Conservation (phyloP, 2,113 vertebrate species). For the Rhabdomys dilectus region DNA sequence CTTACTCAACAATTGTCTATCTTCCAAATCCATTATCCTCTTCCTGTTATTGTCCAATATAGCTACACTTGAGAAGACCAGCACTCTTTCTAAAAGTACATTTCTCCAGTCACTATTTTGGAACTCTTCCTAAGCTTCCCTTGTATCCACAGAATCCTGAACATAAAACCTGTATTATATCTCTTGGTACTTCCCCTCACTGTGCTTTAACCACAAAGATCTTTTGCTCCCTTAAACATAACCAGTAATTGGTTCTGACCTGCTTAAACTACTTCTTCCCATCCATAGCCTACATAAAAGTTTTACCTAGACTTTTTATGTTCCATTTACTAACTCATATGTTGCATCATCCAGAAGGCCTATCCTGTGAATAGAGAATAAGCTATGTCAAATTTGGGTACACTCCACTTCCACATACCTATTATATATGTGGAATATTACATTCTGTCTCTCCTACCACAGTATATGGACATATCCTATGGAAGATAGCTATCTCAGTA, state of each 20-base stretch:
- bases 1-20: neutral
- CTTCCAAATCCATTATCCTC: neutral
- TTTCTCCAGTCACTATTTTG: neutral
- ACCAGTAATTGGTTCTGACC: neutral
- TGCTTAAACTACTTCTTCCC: neutral
- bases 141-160: slow-evolving; percentile 31
- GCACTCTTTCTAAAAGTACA: slow-evolving; percentile 26
- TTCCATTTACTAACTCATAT: neutral
- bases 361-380: neutral
- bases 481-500: neutral
- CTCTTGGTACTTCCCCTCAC: neutral
- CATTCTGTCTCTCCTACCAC: neutral
- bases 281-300: neutral
- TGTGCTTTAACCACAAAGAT: neutral
- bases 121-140: neutral
- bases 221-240: neutral
- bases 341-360: neutral
- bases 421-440: neutral
- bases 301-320: neutral
- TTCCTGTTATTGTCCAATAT: neutral
- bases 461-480: neutral
- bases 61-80: slow-evolving; percentile 10
- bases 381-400: slow-evolving; percentile 36
- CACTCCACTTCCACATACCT: neutral
- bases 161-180: slow-evolving; percentile 1